Evolutionary conservation across 2,797 vertebrate genomes (phyloP).

Genomic region (Phoeniculus purpureus): DNA sequence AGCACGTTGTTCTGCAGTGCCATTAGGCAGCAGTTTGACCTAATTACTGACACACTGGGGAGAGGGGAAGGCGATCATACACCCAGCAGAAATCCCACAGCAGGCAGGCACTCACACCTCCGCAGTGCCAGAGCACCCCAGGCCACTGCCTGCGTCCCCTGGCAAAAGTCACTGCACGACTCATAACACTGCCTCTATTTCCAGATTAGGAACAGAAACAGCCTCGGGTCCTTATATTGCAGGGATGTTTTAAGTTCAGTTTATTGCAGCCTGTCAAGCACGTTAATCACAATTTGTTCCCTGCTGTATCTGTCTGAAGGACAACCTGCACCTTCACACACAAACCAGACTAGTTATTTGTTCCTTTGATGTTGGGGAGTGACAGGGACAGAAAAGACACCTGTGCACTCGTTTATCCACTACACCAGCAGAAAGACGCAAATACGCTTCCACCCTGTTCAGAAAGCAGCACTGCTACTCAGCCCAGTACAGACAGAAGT

Average conservation of each 20-base stretch:
- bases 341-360: background rate
- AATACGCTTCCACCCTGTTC: background rate
- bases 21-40: background rate
- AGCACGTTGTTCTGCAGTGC: accelerated
- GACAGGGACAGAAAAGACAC: background rate
- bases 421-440: background rate
- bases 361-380: background rate
- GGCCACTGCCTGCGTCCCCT: accelerated
- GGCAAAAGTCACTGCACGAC: accelerated
- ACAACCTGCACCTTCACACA: background rate
- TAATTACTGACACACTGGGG: accelerated
- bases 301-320: background rate
- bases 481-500: background rate
- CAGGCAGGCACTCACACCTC: accelerated
- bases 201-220: background rate
- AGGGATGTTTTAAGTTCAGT: background rate
- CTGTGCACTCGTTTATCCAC: background rate
- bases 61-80: background rate
- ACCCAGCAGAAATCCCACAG: accelerated
- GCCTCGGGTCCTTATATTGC: background rate
- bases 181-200: background rate
- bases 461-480: background rate
- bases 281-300: background rate
- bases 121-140: accelerated
- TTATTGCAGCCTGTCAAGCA: slow-evolving; percentile 13